Percentiles rank a stretch among this genome's conserved stretches.
phyloP scores from a whole-genome alignment of 2,113 vertebrate genomes.

The Terrapene triunguis region DNA sequence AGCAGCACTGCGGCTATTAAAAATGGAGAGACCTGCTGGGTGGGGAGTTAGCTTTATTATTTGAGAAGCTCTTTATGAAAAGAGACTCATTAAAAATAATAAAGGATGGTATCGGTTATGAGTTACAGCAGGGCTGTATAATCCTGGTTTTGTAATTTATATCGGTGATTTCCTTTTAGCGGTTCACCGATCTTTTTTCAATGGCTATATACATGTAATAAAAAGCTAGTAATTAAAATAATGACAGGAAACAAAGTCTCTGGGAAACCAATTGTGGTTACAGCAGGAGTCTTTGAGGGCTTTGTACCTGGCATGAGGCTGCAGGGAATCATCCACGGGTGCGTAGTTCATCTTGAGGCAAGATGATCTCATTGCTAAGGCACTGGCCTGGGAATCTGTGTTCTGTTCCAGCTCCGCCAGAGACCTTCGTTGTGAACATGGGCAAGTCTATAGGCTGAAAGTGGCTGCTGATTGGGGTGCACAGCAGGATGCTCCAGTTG shows the following conservation, averaged over 20 bases:
- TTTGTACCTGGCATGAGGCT: fast-evolving
- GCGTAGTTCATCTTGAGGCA: not conserved
- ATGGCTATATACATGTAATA: fast-evolving
- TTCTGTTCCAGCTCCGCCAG: not conserved
- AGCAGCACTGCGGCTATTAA: not conserved
- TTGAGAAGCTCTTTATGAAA: not conserved
- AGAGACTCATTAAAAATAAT: fast-evolving
- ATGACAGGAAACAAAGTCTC: not conserved
- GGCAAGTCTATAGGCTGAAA: not conserved
- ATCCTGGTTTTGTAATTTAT: not conserved
- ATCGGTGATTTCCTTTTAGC: not conserved
- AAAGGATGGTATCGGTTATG: fast-evolving
- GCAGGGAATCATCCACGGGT: fast-evolving
- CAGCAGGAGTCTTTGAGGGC: not conserved
- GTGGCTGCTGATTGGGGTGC: not conserved
- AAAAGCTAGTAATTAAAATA: not conserved
- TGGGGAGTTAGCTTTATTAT: not conserved
- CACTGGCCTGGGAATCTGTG: not conserved
- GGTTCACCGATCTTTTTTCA: fast-evolving
- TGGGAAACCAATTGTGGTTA: fast-evolving
- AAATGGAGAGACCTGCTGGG: fast-evolving
- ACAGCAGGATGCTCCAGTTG: not conserved
- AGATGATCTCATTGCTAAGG: not conserved
- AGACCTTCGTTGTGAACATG: not conserved
- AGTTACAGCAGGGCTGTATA: not conserved